Base-by-base conservation (phyloP, 2,888 invertebrate genomes). In the Papilio protenor region DNA sequence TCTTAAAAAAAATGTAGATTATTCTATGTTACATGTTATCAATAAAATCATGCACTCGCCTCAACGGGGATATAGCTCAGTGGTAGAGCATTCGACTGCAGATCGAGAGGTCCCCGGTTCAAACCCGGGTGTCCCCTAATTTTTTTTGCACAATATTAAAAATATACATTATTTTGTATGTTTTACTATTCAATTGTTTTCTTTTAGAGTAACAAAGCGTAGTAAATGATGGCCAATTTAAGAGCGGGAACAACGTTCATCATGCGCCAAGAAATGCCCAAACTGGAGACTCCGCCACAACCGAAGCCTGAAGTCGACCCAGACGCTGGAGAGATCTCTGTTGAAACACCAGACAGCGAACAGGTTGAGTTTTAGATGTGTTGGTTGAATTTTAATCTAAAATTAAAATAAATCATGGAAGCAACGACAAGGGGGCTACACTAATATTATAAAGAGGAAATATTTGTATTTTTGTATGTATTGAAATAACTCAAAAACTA, bases 31-130 rank as follows among this genome's bases (percentile, higher is more conserved):
- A 6, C 10, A 14, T 27, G 23, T 59, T 4, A 59, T 14, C 14
- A 27, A 27, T n/a, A 3, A 23, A 59, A 57, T 18, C 18, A 8
- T 8, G 33, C 3, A 40, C 1, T 10, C 3, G 33, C 2, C 14
- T n/a, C 23, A 61, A 64, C 18, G 64, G 33, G 33, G 64, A 33
- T 64, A 33, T 33, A 33, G 33, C 64, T 33, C 64, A 64, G 64
- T 33, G 33, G 93, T 93, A 93, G 93, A 93, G 93, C 93, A 93
- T 94, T 93, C 93, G 93, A 93, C 93, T 93, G 93, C 93, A 93
- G 93, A 93, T 93, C 92, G 93, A 94, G 93, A 94, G 93, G 94
- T 94, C 93, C 94, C 94, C 94, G 94, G 94, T 94, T 94, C 94
- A 93, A 94, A 93, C 93, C 94, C 94, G 93, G 94, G 93, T 94